Conservation (phyloP, 2,113 vertebrate species). For the Gnathonemus echidnorhynchus region DNA sequence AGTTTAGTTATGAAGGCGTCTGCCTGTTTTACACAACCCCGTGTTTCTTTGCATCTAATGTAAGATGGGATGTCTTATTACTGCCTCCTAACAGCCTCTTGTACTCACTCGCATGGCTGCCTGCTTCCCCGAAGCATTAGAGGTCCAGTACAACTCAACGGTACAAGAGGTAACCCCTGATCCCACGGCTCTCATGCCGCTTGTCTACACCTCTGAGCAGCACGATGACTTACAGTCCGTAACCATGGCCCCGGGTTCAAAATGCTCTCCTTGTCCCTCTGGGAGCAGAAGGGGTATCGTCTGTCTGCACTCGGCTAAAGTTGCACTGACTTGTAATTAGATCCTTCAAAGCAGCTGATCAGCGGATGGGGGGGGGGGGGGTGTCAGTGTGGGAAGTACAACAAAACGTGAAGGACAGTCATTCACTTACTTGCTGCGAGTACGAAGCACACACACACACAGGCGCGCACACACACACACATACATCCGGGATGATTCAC, state of each 20-base stretch:
- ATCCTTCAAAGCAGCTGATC: neutral
- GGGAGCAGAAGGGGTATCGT: neutral
- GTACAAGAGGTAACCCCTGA: neutral
- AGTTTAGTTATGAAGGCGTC: conserved; percentile 7
- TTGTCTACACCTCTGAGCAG: neutral
- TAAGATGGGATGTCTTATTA: neutral
- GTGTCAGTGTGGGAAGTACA: neutral
- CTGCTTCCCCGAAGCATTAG: neutral
- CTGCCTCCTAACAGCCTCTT: neutral
- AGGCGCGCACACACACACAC: neutral
- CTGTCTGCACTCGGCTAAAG: neutral
- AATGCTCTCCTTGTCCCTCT: neutral
- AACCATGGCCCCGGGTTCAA: neutral
- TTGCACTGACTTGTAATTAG: neutral
- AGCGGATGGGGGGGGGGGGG: neutral
- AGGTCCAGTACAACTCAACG: neutral
- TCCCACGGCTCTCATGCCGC: neutral
- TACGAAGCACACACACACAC: neutral
- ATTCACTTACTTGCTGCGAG: neutral
- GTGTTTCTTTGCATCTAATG: neutral
- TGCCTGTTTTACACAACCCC: neutral
- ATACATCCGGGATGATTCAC: neutral
- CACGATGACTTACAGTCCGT: neutral
- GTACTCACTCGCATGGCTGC: neutral
- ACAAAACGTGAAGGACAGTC: neutral